Evolutionary conservation across 2,113 vertebrate genomes (phyloP).

Genomic region (Syngnathus floridae): DNA sequence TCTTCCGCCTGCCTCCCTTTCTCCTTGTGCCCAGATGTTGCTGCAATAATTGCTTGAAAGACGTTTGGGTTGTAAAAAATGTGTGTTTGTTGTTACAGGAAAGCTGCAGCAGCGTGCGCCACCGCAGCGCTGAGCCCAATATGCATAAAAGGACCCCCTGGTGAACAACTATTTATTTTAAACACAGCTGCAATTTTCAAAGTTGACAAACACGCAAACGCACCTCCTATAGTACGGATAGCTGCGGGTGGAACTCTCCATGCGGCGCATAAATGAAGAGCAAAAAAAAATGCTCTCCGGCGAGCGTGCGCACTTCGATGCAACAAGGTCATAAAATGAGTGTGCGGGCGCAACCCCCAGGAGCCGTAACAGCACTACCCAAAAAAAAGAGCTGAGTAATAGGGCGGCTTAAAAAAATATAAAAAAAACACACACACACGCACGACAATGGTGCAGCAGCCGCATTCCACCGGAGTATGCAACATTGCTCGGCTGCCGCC

Average conservation of each 20-base stretch:
- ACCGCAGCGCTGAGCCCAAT: constrained; percentile 10
- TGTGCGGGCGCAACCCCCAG: constrained; percentile 46
- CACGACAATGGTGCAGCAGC: constrained; percentile 8
- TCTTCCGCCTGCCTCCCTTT: constrained; percentile 30
- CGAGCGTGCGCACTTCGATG: constrained; percentile 24
- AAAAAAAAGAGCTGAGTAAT: constrained; percentile 44
- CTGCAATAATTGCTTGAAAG: constrained; percentile 43
- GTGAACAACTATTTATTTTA: constrained; percentile 16
- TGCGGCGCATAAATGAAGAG: constrained; percentile 22
- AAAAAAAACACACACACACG: no score
- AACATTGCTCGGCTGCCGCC: constrained; percentile 25
- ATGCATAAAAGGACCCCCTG: constrained; percentile 8
- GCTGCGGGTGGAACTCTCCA: constrained; percentile 14
- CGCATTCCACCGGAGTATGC: constrained; percentile 39
- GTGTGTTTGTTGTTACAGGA: constrained; percentile 25
- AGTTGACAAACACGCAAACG: constrained; percentile 5
- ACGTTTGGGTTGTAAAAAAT: constrained; percentile 45
- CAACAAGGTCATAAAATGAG: constrained; percentile 54
- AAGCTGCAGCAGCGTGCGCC: constrained; percentile 13
- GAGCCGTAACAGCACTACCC: constrained; percentile 43
- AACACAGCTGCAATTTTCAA: constrained; percentile 20
- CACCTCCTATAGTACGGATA: constrained; percentile 7
- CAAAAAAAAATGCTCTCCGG: constrained; percentile 27
- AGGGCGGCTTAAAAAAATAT: constrained; percentile 26
- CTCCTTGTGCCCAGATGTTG: constrained; percentile 55